A percentile compares a stretch with the other conserved stretches of the same genome.
Evolutionary conservation across 2,113 vertebrate species (phyloP).

Genomic region (Labeo catla): DNA sequence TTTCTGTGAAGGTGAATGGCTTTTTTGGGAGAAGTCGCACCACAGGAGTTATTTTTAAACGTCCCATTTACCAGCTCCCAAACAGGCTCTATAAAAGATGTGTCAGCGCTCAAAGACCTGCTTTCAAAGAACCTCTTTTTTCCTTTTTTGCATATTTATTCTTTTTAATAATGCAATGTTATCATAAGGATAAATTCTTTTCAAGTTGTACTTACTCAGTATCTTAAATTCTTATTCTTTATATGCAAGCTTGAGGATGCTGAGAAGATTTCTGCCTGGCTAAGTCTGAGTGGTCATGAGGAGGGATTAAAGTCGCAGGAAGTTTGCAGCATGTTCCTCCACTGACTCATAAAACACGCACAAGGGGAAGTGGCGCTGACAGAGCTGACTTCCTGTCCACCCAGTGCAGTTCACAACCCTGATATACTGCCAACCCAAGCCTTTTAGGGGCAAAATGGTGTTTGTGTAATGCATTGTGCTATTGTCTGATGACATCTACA

Average conservation of each 20-base stretch:
- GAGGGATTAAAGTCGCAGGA: slow-evolving; percentile 43
- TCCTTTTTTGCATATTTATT: neutral
- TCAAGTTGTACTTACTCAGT: neutral
- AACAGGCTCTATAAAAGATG: slow-evolving; percentile 17
- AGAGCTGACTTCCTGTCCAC: slow-evolving; percentile 47
- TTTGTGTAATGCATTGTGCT: slow-evolving; percentile 34
- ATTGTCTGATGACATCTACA: slow-evolving; percentile 3
- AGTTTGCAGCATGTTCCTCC: slow-evolving; percentile 45
- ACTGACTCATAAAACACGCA: slow-evolving; percentile 46
- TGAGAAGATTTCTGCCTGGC: neutral
- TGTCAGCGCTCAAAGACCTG: slow-evolving; percentile 4
- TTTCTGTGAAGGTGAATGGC: slow-evolving; percentile 51
- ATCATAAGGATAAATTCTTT: neutral
- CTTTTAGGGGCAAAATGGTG: slow-evolving; percentile 47
- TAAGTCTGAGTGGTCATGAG: slow-evolving; percentile 21
- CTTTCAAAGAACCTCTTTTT: slow-evolving; percentile 19
- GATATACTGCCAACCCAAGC: slow-evolving; percentile 15
- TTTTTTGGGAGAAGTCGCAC: slow-evolving; percentile 41
- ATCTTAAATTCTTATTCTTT: neutral
- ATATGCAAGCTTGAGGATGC: neutral
- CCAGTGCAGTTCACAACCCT: slow-evolving; percentile 35
- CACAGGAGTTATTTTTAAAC: slow-evolving; percentile 55
- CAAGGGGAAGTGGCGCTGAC: slow-evolving; percentile 36
- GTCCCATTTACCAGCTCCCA: slow-evolving; percentile 44
- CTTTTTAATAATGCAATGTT: neutral